phyloP scores from a whole-genome alignment of 2,888 invertebrate genomes.

The Pherbina coryleti region DNA sequence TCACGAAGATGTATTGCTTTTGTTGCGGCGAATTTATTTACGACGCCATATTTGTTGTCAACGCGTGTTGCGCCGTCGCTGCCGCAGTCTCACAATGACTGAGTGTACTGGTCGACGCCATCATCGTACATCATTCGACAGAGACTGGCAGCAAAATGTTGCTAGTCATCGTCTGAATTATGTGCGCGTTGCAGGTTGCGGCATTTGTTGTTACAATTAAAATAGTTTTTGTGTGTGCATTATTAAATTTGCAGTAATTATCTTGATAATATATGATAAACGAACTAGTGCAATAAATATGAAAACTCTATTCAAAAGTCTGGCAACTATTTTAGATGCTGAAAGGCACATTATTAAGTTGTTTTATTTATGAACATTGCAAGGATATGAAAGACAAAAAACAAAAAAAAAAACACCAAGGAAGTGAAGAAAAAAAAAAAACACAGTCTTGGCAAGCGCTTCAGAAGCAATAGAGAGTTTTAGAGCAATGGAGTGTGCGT shows the following conservation, averaged over 20 bases:
- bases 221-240: too few relatives aligned
- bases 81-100: neutral
- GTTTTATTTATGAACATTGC: too few relatives aligned
- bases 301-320: too few relatives aligned
- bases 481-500: neutral
- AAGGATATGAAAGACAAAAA: too few relatives aligned
- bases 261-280: too few relatives aligned
- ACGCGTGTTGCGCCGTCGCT: slow-evolving; percentile 20
- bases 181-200: slow-evolving; percentile 29
- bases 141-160: slow-evolving; percentile 24
- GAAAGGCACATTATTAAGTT: too few relatives aligned
- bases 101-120: neutral
- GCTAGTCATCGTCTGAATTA: slow-evolving; percentile 29
- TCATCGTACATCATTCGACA: slow-evolving; percentile 12
- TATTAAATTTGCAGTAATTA: too few relatives aligned
- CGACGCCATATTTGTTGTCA: slow-evolving; percentile 61
- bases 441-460: too few relatives aligned
- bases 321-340: too few relatives aligned
- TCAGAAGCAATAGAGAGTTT: neutral
- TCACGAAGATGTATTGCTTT: slow-evolving; percentile 48
- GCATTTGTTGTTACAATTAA: neutral
- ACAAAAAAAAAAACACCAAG: too few relatives aligned
- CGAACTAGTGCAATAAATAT: too few relatives aligned
- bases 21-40: slow-evolving; percentile 54
- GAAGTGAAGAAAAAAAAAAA: too few relatives aligned